These are phyloP conservation scores for Hypolimnas misippus DNA, from an alignment of 2,888 invertebrate genomes.

Conservation along the genomic window DNA sequence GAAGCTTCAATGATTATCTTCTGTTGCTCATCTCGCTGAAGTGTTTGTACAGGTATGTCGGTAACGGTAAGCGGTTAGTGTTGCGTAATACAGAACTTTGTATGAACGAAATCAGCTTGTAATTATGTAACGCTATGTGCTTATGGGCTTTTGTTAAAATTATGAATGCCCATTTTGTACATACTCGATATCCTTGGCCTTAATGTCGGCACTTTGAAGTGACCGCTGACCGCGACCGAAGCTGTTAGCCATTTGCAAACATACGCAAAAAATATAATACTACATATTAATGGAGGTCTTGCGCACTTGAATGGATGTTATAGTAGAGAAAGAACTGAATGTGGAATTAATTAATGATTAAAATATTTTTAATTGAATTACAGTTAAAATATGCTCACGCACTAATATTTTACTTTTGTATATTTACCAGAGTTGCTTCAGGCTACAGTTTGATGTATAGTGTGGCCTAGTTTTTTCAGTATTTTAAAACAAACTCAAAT, in stretches of 20 bases:
- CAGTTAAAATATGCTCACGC: conserved; percentile 1
- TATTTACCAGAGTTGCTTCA: neutral
- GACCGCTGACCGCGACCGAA: conserved; percentile 52
- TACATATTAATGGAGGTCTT: conserved; percentile 34
- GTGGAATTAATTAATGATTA: conserved; percentile 28
- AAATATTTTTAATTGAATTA: conserved; percentile 14
- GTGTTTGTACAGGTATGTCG: conserved; percentile 32
- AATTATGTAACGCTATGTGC: conserved; percentile 70
- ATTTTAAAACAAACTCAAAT: too few species aligned
- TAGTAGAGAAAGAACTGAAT: conserved; percentile 26
- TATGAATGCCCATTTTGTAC: conserved; percentile 72
- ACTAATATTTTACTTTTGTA: conserved; percentile 10
- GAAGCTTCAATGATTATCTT: conserved; percentile 33
- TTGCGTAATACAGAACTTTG: conserved; percentile 34
- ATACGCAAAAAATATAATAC: conserved; percentile 47
- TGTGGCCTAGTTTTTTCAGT: too few species aligned
- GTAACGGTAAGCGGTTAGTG: conserved; percentile 28
- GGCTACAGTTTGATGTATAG: too few species aligned
- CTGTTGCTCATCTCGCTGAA: conserved; percentile 39
- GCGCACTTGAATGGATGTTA: conserved; percentile 35
- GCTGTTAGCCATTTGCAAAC: conserved; percentile 71
- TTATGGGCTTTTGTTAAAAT: conserved; percentile 71
- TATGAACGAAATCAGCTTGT: conserved; percentile 45
- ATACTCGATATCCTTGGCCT: conserved; percentile 69
- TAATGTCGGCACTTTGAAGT: conserved; percentile 72